These are phyloP conservation scores for Girardinus metallicus DNA, from an alignment of 2,797 vertebrate genomes.

Conservation along the genomic window DNA sequence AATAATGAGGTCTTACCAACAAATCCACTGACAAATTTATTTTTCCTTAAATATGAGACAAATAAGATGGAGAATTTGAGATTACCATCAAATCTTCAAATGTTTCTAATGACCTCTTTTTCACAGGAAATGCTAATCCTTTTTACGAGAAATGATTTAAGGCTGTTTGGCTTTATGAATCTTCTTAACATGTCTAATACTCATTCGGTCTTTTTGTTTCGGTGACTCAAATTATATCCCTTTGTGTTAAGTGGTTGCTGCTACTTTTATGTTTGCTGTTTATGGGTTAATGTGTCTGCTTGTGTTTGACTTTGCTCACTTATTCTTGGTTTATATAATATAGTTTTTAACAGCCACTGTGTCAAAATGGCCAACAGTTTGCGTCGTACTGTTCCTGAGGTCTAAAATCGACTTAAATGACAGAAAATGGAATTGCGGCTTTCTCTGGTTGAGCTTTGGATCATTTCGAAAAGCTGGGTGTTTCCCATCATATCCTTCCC, in stretches of 20 bases:
- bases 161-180: neutral
- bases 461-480: neutral
- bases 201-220: neutral
- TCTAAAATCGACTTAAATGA: neutral
- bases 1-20: constrained; percentile 21
- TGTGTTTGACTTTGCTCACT: neutral
- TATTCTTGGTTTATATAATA: neutral
- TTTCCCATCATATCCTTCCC: neutral
- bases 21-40: constrained; percentile 10
- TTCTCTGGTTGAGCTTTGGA: neutral
- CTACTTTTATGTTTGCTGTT: neutral
- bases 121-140: neutral
- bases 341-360: neutral
- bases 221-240: neutral
- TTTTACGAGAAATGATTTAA: neutral
- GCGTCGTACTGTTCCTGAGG: neutral
- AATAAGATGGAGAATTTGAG: constrained; percentile 7
- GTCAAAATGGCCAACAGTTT: neutral
- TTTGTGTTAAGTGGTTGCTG: neutral
- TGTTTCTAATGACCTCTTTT: neutral
- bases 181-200: neutral
- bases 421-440: neutral
- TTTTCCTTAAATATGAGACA: constrained; percentile 2
- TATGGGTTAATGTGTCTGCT: neutral
- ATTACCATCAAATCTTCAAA: constrained; percentile 9